These are phyloP conservation scores for Dichetophora obliterata DNA, from an alignment of 2,888 invertebrate genomes.

Conservation along the genomic window DNA sequence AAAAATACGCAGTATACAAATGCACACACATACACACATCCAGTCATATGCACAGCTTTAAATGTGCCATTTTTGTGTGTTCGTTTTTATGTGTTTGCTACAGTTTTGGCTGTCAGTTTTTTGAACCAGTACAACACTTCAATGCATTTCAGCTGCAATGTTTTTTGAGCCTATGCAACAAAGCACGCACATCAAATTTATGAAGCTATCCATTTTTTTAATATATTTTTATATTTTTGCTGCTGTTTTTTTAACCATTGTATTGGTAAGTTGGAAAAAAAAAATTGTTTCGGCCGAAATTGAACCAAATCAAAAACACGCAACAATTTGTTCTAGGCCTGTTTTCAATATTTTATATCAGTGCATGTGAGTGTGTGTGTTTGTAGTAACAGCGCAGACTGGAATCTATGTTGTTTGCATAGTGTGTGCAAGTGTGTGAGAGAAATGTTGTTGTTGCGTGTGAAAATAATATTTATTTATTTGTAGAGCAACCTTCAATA, in stretches of 20 bases:
- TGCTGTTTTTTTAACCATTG: constrained; percentile 4
- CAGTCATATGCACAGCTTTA: neutral
- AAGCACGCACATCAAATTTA: constrained; percentile 18
- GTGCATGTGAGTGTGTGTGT: neutral
- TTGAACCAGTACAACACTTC: neutral
- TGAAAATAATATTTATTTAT: constrained; percentile 28
- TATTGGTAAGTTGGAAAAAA: neutral
- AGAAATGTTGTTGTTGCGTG: neutral
- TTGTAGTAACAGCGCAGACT: too few relatives aligned
- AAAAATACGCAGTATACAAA: neutral
- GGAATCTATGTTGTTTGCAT: too few relatives aligned
- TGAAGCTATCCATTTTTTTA: neutral
- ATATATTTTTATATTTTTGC: neutral
- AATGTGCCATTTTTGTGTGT: neutral
- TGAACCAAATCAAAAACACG: constrained; percentile 18
- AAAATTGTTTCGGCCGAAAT: too few relatives aligned
- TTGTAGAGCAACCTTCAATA: constrained; percentile 22
- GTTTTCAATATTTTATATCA: constrained; percentile 11
- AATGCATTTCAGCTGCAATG: neutral
- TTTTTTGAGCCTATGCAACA: neutral
- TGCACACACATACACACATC: neutral
- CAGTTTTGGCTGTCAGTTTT: neutral
- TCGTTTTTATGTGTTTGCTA: neutral
- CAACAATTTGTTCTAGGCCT: constrained; percentile 29
- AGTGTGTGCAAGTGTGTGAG: too few relatives aligned